phyloP scores from a whole-genome alignment of 1,140 invertebrate genomes.

The Halesus radiatus region DNA sequence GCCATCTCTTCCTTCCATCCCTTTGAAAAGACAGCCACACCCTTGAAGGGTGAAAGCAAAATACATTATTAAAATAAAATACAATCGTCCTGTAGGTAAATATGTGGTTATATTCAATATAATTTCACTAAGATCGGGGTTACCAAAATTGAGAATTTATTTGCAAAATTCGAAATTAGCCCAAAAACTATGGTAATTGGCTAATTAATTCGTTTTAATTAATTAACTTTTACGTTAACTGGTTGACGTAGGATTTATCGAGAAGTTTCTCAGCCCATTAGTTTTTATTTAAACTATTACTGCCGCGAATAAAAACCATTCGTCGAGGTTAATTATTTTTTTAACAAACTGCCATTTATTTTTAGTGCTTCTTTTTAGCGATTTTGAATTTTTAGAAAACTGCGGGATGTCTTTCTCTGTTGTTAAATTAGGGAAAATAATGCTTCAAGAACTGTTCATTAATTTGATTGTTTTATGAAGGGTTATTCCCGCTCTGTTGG shows the following conservation, averaged over 20 bases:
- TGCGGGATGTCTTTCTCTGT: neutral
- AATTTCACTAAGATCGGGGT: no score
- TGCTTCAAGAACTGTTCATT: no score
- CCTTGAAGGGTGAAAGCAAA: no score
- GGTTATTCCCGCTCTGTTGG: no score
- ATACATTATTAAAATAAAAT: no score
- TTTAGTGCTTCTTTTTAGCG: neutral
- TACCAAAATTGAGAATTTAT: neutral
- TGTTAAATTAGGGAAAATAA: no score
- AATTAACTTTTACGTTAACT: neutral
- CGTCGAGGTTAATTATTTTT: neutral
- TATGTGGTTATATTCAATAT: no score
- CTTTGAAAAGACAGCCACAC: no score
- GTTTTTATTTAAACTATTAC: conserved; percentile 23
- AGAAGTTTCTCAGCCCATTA: neutral
- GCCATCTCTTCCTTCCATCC: no score
- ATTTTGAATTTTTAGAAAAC: neutral
- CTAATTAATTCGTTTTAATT: conserved; percentile 5
- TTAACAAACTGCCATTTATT: neutral
- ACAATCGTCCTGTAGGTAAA: no score
- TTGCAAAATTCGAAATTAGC: conserved; percentile 14
- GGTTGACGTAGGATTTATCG: neutral
- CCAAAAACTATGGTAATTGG: conserved; percentile 14
- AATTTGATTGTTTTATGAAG: no score
- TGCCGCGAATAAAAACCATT: conserved; percentile 11